Base-by-base conservation (phyloP, 2,113 vertebrate species). In the Ctenodactylus gundi region DNA sequence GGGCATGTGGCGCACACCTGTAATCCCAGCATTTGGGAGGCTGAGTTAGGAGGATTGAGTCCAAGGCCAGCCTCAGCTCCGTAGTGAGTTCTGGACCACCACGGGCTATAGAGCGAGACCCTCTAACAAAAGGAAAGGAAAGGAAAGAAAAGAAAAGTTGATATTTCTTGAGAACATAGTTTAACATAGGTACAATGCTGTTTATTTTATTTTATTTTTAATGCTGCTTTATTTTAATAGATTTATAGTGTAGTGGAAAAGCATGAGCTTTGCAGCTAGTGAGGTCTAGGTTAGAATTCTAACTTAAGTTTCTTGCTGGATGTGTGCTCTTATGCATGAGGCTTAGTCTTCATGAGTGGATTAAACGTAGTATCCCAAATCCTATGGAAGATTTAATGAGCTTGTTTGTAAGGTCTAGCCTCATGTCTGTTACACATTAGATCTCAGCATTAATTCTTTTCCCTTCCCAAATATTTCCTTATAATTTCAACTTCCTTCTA, bases 361-460 rank as follows among this genome's bases (percentile, higher is more conserved):
- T 73, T 94, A 64, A 62, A 46, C 60, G 20, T 91, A 75, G 70
- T 73, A 70, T 41, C 64, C 1, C 27, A 89, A 78, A 68, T 89
- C 90, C 86, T 27, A 25, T 92, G 44, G 68, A 84, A 84, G 29
- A 92, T 51, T 94, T 78, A 68, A 73, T 68, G 75, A 88, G 68
- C 44, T 90, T 72, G 9, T 49, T 11, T 88, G 93, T 85, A 49
- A 55, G 34, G 27, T 85, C n/a, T 95, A 88, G 55, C 29, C 46
- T 46, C 68, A 4, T 86, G 46, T 89, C 39, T 95, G 12, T 95
- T n/a, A 62, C 21, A 60, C 13, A 34, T 78, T 75, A 73, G 46
- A 89, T 83, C 44, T 72, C n/a, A 78, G 29, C 21, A 53, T 82
- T 94, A 39, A 21, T 36, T 70, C 64, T 57, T 86, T 84, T 53